Conservation (phyloP, 2,888 invertebrate species). For the Drosophila eohydei region DNA sequence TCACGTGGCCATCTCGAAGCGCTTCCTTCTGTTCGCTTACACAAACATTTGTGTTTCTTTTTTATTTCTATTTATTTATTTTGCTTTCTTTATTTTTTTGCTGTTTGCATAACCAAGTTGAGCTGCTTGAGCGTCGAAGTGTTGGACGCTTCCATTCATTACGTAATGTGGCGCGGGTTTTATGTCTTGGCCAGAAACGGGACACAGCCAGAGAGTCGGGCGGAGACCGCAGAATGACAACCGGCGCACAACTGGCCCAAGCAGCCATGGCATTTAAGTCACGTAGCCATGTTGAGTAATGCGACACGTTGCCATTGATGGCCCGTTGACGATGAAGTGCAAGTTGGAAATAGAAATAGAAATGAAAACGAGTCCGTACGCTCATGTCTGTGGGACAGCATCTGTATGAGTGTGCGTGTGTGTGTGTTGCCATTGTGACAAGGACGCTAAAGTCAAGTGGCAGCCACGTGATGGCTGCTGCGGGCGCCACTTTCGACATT, state of each 20-base stretch:
- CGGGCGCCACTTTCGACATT: constrained; percentile 37
- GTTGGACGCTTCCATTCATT: constrained; percentile 65
- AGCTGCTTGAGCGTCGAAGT: constrained; percentile 46
- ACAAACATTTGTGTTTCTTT: constrained; percentile 13
- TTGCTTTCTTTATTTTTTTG: constrained; percentile 11
- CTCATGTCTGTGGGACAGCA: constrained; percentile 6
- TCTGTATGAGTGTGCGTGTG: constrained; percentile 3
- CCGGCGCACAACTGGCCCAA: not conserved
- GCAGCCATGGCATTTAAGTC: constrained; percentile 72
- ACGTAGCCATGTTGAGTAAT: constrained; percentile 80
- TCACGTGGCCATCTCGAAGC: constrained; percentile 46
- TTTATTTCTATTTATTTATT: constrained; percentile 13
- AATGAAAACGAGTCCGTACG: constrained; percentile 38
- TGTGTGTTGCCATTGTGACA: constrained; percentile 56
- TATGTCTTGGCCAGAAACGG: constrained; percentile 48
- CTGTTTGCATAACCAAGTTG: constrained; percentile 63
- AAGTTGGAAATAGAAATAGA: constrained; percentile 71
- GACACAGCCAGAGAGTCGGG: not conserved
- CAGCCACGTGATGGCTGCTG: constrained; percentile 56
- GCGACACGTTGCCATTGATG: constrained; percentile 80
- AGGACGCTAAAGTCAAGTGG: constrained; percentile 64
- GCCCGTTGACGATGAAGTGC: constrained; percentile 80
- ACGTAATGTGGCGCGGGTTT: constrained; percentile 67
- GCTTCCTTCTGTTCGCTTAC: not conserved
- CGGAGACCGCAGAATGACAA: constrained; percentile 60